phyloP scores from a whole-genome alignment of 2,797 vertebrate genomes.

The Mycteria americana region DNA sequence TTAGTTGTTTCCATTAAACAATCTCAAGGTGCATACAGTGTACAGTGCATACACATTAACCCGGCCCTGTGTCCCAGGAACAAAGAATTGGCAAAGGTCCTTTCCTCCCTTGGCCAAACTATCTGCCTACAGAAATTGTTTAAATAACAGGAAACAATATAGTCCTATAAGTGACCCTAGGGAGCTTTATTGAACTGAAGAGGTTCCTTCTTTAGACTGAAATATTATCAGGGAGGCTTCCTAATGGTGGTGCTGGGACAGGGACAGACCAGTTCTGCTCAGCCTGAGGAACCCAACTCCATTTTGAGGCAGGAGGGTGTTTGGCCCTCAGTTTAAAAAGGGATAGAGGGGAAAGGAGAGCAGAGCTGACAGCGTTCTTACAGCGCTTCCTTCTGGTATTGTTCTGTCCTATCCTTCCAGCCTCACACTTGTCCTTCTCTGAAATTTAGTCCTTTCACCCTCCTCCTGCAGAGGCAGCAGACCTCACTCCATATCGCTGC shows the following conservation, averaged over 20 bases:
- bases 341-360: not conserved
- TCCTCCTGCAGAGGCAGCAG: constrained; percentile 82
- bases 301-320: not conserved
- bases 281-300: not conserved
- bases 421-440: not conserved
- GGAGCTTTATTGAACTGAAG: not conserved
- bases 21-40: not conserved
- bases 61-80: not conserved
- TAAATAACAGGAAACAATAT: not conserved
- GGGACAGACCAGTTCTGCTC: not conserved
- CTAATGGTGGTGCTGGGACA: not conserved
- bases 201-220: not conserved
- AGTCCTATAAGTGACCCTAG: not conserved
- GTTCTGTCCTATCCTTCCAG: not conserved
- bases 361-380: not conserved
- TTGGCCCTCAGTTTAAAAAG: not conserved
- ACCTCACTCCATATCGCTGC: constrained; percentile 86
- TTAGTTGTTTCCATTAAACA: not conserved
- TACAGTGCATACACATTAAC: not conserved
- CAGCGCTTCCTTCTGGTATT: not conserved
- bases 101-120: not conserved
- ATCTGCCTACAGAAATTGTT: not conserved
- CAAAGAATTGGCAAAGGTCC: not conserved
- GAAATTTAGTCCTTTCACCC: not conserved
- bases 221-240: not conserved